These are phyloP conservation scores for Enteromius radiatus DNA, from an alignment of 2,797 vertebrate genomes.

Conservation along the genomic window DNA sequence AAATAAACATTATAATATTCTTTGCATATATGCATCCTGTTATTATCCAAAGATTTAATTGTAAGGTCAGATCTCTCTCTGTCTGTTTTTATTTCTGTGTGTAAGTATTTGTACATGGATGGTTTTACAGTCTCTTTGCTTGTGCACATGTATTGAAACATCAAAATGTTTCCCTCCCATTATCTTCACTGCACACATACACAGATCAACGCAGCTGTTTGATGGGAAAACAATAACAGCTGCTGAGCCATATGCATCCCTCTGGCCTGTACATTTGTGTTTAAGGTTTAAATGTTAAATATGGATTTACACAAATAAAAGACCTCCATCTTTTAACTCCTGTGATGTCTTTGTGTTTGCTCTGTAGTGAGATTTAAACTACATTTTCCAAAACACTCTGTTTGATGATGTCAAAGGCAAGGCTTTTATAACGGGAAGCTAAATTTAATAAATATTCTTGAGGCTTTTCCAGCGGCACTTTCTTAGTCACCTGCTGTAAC, in stretches of 20 bases:
- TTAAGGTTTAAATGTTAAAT: conserved; percentile 10
- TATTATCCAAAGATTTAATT: neutral
- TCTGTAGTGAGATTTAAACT: conserved; percentile 1
- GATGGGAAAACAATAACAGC: conserved; percentile 40
- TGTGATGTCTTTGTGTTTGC: conserved; percentile 16
- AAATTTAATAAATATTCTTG: conserved; percentile 63
- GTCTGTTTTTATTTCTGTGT: conserved; percentile 4
- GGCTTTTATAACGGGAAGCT: conserved; percentile 60
- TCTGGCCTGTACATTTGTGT: conserved; percentile 6
- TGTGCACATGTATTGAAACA: conserved; percentile 7
- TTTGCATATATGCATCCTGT: neutral
- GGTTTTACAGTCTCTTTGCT: neutral
- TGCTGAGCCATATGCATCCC: conserved; percentile 21
- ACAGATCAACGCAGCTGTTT: conserved; percentile 22
- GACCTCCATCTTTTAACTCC: conserved; percentile 16
- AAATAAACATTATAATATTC: neutral
- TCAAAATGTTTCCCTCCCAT: conserved; percentile 12
- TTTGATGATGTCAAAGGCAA: conserved; percentile 66
- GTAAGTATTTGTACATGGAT: neutral
- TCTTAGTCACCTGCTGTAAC: conserved; percentile 37
- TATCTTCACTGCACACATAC: conserved; percentile 3
- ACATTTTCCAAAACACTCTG: conserved; percentile 34
- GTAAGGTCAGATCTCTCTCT: neutral
- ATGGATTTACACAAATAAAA: conserved; percentile 33
- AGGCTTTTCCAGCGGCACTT: conserved; percentile 16